Base-by-base conservation (phyloP, 2,113 vertebrate genomes). In the Excalfactoria chinensis region DNA sequence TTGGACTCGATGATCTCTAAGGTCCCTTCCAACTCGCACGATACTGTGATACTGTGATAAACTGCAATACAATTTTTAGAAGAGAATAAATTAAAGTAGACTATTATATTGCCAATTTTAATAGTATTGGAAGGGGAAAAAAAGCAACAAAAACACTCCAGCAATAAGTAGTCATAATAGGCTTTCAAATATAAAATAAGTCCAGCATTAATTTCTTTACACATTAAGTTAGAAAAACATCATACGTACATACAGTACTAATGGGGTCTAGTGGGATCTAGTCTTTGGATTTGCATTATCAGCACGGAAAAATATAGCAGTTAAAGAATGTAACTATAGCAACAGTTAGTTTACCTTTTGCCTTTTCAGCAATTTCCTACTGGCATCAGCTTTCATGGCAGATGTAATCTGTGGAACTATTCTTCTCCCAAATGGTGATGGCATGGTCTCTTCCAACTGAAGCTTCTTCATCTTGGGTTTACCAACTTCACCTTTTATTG, bases 401-500 rank as follows among this genome's bases (percentile, higher is more conserved):
- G 97, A 98, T 5, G 98, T 98, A 73, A 99, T 98, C 46, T 99
- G 98, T 17, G 99, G 99, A 87, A 99, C 98, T 93, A 99, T 97
- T 95, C 99, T 98, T 82, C 99, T 98, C 13, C 98, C 99, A 48
- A 98, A 99, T 1, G 98, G 98, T 9, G 99, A 99, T 0, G 99
- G 99, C 98, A 99, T 86, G 1, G 99, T 99, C 97, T 99, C 99
- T 95, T 99, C 99, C 93, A 99, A 87, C 46, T 99, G 98, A 94
- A 99, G 92, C 95, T 99, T 99, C 98, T 99, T 99, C 60, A 97
- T 97, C 95, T 99, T 99, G 66, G 99, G 98, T 96, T 99, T 99
- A 66, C 99, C 99, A 86, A 99, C 98, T 97, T 99, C 99, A n/a
- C 99, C 99, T 97, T 99, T 99, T 90, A 99, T 98, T 92, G 99